Evolutionary conservation across 2,888 invertebrate genomes (phyloP).

Genomic region (Andricus curvator): DNA sequence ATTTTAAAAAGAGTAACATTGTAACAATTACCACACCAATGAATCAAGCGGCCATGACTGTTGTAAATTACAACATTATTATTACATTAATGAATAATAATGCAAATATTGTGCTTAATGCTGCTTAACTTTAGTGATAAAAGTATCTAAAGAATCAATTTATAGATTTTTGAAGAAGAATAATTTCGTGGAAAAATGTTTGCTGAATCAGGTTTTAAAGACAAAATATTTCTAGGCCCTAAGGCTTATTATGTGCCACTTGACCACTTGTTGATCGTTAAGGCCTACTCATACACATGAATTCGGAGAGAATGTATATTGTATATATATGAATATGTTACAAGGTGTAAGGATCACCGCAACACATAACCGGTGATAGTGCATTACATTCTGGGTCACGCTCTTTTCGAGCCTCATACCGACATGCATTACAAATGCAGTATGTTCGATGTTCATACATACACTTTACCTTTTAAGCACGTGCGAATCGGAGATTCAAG

Average conservation of each 20-base stretch:
- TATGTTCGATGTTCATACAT: background rate
- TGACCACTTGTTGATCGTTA: background rate
- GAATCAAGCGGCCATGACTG: too few relatives aligned
- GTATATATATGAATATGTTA: slow-evolving; percentile 14
- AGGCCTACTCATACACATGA: background rate
- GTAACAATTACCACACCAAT: too few relatives aligned
- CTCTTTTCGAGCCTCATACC: slow-evolving; percentile 61
- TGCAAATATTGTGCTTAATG: too few relatives aligned
- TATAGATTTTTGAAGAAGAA: background rate
- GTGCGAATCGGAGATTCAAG: background rate
- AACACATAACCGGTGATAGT: slow-evolving; percentile 57
- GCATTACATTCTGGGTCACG: slow-evolving; percentile 68
- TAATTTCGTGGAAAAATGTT: background rate
- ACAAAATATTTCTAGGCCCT: slow-evolving; percentile 21
- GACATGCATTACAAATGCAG: background rate
- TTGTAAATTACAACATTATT: too few relatives aligned
- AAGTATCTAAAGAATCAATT: too few relatives aligned
- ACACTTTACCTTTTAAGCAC: background rate
- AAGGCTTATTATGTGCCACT: slow-evolving; percentile 41
- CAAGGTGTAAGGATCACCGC: slow-evolving; percentile 29
- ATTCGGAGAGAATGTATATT: slow-evolving; percentile 4
- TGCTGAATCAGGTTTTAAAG: background rate
- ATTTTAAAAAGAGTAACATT: too few relatives aligned
- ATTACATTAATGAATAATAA: too few relatives aligned
- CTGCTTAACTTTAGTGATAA: too few relatives aligned